Percentiles rank a stretch among this genome's conserved stretches.
phyloP scores from a whole-genome alignment of 2,113 vertebrate genomes.

The Todiramphus saurophagus region DNA sequence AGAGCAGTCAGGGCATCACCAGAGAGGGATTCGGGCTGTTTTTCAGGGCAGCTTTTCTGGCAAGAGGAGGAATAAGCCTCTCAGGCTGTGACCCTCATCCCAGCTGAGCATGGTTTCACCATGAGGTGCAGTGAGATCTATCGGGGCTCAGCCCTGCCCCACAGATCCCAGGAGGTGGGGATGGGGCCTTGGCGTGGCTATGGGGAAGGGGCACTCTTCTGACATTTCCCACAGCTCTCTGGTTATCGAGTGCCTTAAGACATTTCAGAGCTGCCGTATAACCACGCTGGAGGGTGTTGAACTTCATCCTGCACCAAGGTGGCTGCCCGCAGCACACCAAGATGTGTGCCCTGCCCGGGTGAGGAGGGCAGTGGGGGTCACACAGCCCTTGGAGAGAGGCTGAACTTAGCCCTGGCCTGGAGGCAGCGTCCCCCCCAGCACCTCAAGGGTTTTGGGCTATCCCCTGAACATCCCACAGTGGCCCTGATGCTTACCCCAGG shows the following conservation, averaged over 20 bases:
- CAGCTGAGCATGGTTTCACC: accelerated
- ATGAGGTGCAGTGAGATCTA: accelerated
- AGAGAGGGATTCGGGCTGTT: neutral
- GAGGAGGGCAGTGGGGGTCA: neutral
- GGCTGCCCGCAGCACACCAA: neutral
- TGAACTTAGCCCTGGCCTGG: neutral
- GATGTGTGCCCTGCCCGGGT: accelerated
- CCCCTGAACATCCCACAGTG: neutral
- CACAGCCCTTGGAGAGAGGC: neutral
- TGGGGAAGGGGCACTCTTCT: neutral
- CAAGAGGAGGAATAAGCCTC: neutral
- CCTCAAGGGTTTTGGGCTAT: slow-evolving; percentile 19
- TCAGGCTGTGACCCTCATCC: accelerated
- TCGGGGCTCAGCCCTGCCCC: neutral
- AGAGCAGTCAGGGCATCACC: neutral
- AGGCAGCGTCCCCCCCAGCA: neutral
- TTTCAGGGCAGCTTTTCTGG: neutral
- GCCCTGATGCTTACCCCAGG: neutral
- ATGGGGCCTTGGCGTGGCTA: neutral
- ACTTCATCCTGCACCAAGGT: neutral
- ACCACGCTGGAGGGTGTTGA: neutral
- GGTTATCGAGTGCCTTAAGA: neutral
- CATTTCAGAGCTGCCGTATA: neutral
- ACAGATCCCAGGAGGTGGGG: accelerated
- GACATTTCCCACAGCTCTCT: neutral